phyloP scores from a whole-genome alignment of 2,797 vertebrate species.

The Hozukius guyotensis region DNA sequence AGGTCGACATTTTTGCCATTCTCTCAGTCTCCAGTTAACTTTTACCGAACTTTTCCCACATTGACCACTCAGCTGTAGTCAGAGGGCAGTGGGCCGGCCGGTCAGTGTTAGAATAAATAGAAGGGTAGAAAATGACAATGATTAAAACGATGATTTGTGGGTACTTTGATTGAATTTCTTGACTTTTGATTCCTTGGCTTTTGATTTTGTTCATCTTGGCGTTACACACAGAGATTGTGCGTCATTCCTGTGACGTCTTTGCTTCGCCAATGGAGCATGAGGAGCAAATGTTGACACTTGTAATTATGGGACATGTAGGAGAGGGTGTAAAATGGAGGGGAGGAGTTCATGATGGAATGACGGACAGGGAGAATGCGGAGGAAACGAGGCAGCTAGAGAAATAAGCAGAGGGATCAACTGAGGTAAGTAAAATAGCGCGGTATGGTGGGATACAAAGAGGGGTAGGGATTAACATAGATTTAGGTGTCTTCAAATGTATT shows the following conservation, averaged over 20 bases:
- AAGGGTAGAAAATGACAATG: conserved; percentile 19
- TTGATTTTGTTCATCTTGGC: not conserved
- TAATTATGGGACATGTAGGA: conserved; percentile 11
- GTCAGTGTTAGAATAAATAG: conserved; percentile 13
- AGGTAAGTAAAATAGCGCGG: not conserved
- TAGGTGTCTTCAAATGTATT: conserved; percentile 13
- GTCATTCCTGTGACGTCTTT: not conserved
- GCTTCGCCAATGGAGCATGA: not conserved
- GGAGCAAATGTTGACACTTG: conserved; percentile 17
- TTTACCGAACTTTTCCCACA: not conserved
- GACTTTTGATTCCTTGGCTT: not conserved
- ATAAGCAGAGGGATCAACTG: not conserved
- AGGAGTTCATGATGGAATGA: conserved; percentile 11
- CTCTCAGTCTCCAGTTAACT: not conserved
- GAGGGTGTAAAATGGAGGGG: not conserved
- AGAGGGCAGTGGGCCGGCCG: not conserved
- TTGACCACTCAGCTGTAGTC: not conserved
- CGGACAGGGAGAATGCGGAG: not conserved
- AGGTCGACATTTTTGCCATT: conserved; percentile 1
- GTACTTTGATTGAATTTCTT: not conserved
- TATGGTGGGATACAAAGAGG: not conserved
- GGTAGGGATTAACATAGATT: conserved; percentile 31
- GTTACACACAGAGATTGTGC: not conserved
- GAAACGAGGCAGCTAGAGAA: not conserved
- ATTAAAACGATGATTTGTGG: conserved; percentile 3